Percentiles rank a stretch among this genome's conserved stretches.
These are phyloP conservation scores for Coracias cyanogaster DNA, from an alignment of 2,797 vertebrate species.

Conservation along the genomic window DNA sequence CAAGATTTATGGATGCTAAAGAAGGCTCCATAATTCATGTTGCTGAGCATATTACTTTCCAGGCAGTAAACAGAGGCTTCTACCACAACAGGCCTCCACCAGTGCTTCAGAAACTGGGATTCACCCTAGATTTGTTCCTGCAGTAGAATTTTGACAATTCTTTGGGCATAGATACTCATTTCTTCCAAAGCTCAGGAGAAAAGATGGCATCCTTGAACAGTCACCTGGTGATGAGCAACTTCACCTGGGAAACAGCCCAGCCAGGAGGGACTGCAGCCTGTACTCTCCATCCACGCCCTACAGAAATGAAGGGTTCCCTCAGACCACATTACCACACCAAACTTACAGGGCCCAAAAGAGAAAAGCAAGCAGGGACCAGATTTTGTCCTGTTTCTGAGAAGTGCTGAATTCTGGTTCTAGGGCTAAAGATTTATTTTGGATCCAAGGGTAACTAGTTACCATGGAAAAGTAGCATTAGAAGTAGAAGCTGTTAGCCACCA, in stretches of 20 bases:
- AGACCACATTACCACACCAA: neutral
- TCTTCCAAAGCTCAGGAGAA: neutral
- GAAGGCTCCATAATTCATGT: slow-evolving; percentile 21
- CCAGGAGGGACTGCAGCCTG: neutral
- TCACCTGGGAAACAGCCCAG: neutral
- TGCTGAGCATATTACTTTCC: neutral
- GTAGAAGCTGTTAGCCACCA: neutral
- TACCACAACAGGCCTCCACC: neutral
- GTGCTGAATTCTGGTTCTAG: neutral
- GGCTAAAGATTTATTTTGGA: neutral
- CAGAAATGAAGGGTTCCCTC: neutral
- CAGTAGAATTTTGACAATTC: neutral
- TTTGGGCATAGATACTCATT: neutral
- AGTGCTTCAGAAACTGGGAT: neutral
- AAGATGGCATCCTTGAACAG: neutral
- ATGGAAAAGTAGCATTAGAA: neutral
- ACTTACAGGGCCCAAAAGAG: neutral
- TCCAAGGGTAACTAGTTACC: neutral
- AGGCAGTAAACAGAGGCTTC: slow-evolving; percentile 18
- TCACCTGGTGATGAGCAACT: neutral
- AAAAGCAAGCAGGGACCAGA: neutral
- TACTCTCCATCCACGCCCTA: neutral
- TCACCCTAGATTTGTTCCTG: neutral
- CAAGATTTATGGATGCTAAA: slow-evolving; percentile 33
- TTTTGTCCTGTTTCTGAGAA: neutral